Percentiles rank a stretch among this genome's conserved stretches.
phyloP scores from a whole-genome alignment of 2,888 invertebrate genomes.

The Ametastegia equiseti region DNA sequence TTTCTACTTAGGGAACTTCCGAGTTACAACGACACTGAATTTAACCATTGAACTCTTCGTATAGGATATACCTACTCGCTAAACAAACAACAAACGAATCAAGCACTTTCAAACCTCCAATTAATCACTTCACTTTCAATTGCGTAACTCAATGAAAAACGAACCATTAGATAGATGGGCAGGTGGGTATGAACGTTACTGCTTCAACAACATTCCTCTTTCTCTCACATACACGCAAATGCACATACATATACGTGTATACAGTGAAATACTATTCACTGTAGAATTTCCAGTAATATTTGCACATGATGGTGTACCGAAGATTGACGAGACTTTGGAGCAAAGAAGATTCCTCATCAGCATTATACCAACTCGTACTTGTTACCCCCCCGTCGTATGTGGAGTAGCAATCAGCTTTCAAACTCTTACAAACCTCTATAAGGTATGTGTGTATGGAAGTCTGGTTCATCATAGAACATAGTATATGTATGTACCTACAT shows the following conservation, averaged over 20 bases:
- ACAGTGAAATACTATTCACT: background rate
- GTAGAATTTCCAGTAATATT: background rate
- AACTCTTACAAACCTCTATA: background rate
- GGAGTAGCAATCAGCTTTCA: background rate
- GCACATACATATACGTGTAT: no score
- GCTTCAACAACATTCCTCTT: background rate
- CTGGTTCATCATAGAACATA: no score
- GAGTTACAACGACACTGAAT: background rate
- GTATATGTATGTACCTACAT: background rate
- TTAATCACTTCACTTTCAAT: background rate
- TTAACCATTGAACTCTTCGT: background rate
- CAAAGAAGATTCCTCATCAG: background rate
- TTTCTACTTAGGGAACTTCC: background rate
- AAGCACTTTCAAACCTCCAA: background rate
- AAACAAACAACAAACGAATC: background rate
- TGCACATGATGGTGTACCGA: background rate
- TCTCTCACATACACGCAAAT: no score
- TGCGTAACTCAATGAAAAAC: background rate
- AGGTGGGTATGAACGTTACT: background rate
- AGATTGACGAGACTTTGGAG: conserved; percentile 13
- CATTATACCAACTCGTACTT: background rate
- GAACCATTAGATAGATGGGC: background rate
- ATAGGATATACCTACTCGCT: background rate
- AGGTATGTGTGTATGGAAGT: no score
- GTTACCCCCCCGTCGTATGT: no score